Evolutionary conservation across 2,113 vertebrate species (phyloP).

Genomic region (Todiramphus saurophagus): DNA sequence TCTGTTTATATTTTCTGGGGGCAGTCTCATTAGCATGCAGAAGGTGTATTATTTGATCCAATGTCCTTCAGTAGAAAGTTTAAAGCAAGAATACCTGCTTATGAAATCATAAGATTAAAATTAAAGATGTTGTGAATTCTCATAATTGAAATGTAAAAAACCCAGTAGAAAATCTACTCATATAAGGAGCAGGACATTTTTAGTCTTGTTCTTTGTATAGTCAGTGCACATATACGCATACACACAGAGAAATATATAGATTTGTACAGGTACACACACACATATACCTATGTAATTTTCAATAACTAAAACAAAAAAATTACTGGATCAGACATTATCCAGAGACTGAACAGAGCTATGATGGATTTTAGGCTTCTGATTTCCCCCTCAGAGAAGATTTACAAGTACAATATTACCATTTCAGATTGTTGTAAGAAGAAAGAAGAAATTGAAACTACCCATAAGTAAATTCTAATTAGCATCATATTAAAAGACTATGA

Average conservation of each 20-base stretch:
- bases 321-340: neutral
- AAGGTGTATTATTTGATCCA: neutral
- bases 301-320: neutral
- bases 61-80: neutral
- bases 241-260: neutral
- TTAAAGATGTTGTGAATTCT: neutral
- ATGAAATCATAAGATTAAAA: neutral
- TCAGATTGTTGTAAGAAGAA: neutral
- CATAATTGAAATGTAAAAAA: neutral
- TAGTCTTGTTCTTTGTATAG: neutral
- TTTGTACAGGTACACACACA: no score
- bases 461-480: neutral
- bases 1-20: neutral
- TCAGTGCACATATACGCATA: neutral
- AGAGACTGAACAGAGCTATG: neutral
- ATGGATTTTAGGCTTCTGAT: neutral
- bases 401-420: neutral
- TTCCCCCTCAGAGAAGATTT: neutral
- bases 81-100: neutral
- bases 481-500: neutral
- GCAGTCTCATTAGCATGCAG: neutral
- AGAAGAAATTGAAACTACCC: neutral
- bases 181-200: neutral
- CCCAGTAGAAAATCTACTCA: neutral
- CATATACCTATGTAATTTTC: neutral